Conservation (phyloP, 2,797 vertebrate genomes). For the Phataginus tetradactyla region DNA sequence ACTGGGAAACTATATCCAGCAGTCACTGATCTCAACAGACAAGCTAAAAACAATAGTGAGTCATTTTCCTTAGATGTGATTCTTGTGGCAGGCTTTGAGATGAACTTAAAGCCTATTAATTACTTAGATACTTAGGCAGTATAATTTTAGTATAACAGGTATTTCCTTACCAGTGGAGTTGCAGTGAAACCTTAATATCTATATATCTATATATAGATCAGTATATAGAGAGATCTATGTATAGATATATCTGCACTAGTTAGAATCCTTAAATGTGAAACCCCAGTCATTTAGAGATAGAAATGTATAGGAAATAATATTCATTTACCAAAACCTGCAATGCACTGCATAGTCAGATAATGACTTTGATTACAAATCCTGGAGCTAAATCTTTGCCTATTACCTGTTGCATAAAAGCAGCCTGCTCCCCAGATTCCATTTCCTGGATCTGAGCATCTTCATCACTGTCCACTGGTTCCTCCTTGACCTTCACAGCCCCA, state of each 20-base stretch:
- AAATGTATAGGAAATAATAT: slow-evolving; percentile 75
- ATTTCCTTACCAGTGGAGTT: slow-evolving; percentile 81
- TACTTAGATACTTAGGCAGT: slow-evolving; percentile 68
- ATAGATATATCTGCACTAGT: slow-evolving; percentile 76
- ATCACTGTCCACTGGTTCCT: slow-evolving; percentile 95
- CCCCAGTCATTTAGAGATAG: slow-evolving; percentile 75
- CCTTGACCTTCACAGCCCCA: slow-evolving; percentile 96
- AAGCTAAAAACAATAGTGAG: slow-evolving; percentile 71
- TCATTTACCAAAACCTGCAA: slow-evolving; percentile 76
- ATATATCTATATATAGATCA: slow-evolving; percentile 76
- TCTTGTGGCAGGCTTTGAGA: slow-evolving; percentile 66
- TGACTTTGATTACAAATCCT: slow-evolving; percentile 97
- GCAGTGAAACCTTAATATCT: slow-evolving; percentile 73
- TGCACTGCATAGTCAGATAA: slow-evolving; percentile 91
- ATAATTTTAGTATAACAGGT: slow-evolving; percentile 78
- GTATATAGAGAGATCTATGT: slow-evolving; percentile 42
- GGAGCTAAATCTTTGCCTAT: slow-evolving; percentile 92
- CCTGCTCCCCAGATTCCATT: slow-evolving; percentile 93
- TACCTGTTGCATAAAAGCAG: slow-evolving; percentile 97
- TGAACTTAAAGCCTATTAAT: slow-evolving; percentile 77
- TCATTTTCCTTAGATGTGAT: slow-evolving; percentile 80
- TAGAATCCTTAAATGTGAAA: slow-evolving; percentile 79
- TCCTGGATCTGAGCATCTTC: slow-evolving; percentile 93
- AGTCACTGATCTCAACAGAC: slow-evolving; percentile 85
- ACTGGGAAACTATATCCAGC: slow-evolving; percentile 80